Percentiles rank a stretch among this genome's conserved stretches.
Conservation (phyloP, 2,888 invertebrate species). For the Seira musarum region DNA sequence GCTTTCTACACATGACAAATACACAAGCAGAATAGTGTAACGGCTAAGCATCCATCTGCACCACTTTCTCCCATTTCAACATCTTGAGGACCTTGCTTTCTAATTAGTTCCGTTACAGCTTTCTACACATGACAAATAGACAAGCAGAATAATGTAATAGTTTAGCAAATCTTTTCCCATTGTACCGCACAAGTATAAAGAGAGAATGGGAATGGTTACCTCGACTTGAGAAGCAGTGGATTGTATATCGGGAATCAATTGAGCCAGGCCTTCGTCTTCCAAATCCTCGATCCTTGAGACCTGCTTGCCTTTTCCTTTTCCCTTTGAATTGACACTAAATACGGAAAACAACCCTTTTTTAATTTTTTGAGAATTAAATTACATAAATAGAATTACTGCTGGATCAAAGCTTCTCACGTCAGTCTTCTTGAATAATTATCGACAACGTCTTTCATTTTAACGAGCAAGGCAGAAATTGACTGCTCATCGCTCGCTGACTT, state of each 20-base stretch:
- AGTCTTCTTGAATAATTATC: slow-evolving; percentile 92
- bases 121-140: slow-evolving; percentile 45
- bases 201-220: slow-evolving; percentile 63
- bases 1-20: slow-evolving; percentile 55
- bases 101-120: slow-evolving; percentile 62
- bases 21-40: slow-evolving; percentile 72
- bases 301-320: slow-evolving; percentile 71
- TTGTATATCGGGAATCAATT: slow-evolving; percentile 92
- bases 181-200: not conserved
- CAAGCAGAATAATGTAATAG: too few species aligned
- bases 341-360: not conserved
- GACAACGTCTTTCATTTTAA: slow-evolving; percentile 92
- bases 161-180: slow-evolving; percentile 1
- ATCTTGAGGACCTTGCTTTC: slow-evolving; percentile 62
- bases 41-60: slow-evolving; percentile 63
- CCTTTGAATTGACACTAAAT: slow-evolving; percentile 58
- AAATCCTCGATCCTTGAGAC: slow-evolving; percentile 77
- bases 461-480: slow-evolving; percentile 84
- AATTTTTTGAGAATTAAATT: not conserved
- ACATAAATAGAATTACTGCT: not conserved
- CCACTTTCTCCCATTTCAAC: slow-evolving; percentile 66
- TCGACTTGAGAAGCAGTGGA: slow-evolving; percentile 75
- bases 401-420: too few species aligned
- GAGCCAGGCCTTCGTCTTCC: slow-evolving; percentile 91
- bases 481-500: slow-evolving; percentile 73